Percentiles rank a stretch among this genome's conserved stretches.
These are phyloP conservation scores for Mesodorylaimus sp. DNA, from an alignment of 2,888 invertebrate species.

Conservation along the genomic window DNA sequence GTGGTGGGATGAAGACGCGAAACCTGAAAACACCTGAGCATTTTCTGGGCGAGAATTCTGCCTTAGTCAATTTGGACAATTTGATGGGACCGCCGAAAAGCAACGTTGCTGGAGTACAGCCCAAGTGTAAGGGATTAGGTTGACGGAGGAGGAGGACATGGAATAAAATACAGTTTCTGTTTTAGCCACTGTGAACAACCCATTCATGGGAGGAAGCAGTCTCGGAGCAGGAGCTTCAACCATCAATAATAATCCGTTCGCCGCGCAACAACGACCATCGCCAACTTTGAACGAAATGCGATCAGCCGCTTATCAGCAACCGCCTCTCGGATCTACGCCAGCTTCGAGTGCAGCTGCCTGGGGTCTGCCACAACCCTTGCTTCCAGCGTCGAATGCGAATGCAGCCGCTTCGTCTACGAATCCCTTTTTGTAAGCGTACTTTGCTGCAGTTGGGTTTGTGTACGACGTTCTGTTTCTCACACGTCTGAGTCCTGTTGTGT, in stretches of 20 bases:
- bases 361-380: neutral
- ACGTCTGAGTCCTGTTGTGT: too few species aligned
- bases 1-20: too few species aligned
- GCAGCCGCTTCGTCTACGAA: neutral
- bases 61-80: conserved; percentile 90
- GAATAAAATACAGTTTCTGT: too few species aligned
- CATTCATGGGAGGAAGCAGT: too few species aligned
- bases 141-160: too few species aligned
- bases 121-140: too few species aligned
- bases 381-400: neutral
- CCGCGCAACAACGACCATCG: conserved; percentile 44
- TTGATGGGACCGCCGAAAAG: conserved; percentile 48
- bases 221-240: neutral
- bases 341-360: neutral
- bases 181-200: conserved; percentile 15
- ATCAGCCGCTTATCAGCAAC: too few species aligned
- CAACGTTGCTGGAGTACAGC: conserved; percentile 10
- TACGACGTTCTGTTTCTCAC: too few species aligned
- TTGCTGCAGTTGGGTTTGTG: too few species aligned
- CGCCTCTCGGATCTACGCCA: too few species aligned
- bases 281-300: conserved; percentile 46
- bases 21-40: conserved; percentile 64
- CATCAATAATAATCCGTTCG: conserved; percentile 43
- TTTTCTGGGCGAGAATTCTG: conserved; percentile 89
- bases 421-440: conserved; percentile 4